Conservation (phyloP, 2,113 vertebrate species). For the Mesocricetus auratus region DNA sequence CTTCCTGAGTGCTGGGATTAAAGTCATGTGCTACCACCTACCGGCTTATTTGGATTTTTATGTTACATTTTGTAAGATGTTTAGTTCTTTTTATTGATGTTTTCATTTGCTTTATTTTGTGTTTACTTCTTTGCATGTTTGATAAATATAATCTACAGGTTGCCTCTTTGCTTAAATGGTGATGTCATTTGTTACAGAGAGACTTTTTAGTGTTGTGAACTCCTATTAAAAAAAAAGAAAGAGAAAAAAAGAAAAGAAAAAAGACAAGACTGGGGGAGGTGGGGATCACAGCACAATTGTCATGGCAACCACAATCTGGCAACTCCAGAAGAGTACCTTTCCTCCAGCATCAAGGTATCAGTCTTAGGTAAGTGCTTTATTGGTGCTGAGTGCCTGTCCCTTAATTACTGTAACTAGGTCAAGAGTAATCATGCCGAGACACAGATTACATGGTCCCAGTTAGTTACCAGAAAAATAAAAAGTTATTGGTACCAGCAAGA, state of each 20-base stretch:
- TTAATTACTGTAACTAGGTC: neutral
- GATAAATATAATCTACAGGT: neutral
- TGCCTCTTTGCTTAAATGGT: neutral
- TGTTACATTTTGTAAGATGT: neutral
- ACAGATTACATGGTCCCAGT: neutral
- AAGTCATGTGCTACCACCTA: too few relatives aligned
- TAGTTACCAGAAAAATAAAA: neutral
- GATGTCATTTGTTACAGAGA: neutral
- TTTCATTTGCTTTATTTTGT: too few relatives aligned
- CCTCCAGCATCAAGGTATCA: neutral
- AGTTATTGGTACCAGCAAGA: neutral
- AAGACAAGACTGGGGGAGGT: neutral
- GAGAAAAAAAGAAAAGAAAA: too few relatives aligned
- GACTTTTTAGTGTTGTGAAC: neutral
- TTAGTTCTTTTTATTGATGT: neutral
- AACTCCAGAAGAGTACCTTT: neutral
- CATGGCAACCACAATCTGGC: rapidly evolving
- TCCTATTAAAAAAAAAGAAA: too few relatives aligned
- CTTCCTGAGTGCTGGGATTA: too few relatives aligned
- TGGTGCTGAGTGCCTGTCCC: neutral
- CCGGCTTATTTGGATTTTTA: neutral
- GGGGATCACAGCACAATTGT: too few relatives aligned
- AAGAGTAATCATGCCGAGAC: neutral
- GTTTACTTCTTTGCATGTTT: neutral
- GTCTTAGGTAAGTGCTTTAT: neutral